Percentiles rank a stretch among this genome's conserved stretches.
Evolutionary conservation across 2,113 vertebrate genomes (phyloP).

Genomic region (Malurus alboscapulatus): DNA sequence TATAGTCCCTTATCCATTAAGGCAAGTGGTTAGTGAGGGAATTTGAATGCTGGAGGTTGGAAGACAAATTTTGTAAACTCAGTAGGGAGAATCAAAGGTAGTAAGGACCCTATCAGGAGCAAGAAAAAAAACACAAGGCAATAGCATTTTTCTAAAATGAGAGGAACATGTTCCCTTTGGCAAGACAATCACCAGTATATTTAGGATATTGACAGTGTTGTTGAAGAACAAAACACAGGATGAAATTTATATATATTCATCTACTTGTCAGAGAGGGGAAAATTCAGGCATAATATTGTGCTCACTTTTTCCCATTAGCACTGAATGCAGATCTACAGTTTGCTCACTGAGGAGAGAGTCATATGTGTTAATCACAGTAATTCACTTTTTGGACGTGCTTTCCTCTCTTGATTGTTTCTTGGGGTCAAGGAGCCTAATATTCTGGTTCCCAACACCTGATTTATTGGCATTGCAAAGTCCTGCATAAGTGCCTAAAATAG

Average conservation of each 20-base stretch:
- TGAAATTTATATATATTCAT: neutral
- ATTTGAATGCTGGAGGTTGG: neutral
- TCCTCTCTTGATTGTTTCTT: neutral
- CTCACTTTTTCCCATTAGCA: neutral
- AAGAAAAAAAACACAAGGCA: neutral
- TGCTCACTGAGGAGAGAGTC: neutral
- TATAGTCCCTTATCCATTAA: neutral
- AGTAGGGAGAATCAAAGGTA: neutral
- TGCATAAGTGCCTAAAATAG: slow-evolving; percentile 8
- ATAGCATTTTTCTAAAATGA: neutral
- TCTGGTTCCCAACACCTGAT: neutral
- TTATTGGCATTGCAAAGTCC: neutral
- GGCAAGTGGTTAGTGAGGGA: neutral
- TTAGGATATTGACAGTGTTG: neutral
- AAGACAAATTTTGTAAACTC: neutral
- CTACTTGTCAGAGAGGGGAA: neutral
- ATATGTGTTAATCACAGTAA: neutral
- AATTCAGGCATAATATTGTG: neutral
- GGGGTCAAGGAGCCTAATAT: neutral
- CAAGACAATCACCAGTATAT: neutral
- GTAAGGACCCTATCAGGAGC: neutral
- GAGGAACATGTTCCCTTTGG: neutral
- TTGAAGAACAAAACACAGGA: neutral
- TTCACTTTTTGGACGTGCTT: neutral
- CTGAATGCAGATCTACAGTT: neutral